Base-by-base conservation (phyloP, 1,140 invertebrate species). In the Lucilia cuprina region DNA sequence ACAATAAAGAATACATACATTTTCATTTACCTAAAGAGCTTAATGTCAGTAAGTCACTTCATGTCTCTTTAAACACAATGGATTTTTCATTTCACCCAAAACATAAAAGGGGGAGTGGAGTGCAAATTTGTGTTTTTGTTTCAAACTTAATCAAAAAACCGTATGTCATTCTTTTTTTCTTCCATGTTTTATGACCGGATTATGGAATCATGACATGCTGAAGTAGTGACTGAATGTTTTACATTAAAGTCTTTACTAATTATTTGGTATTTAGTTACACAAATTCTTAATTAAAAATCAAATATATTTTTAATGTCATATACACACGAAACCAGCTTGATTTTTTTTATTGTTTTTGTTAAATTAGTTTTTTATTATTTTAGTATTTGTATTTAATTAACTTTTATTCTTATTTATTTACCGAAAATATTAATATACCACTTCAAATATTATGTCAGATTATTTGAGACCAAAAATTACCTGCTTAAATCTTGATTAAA, bases 1-100 rank as follows among this genome's bases (percentile, higher is more conserved):
- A 70, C 19, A 21, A 70, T 8, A 21, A 70, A 8, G 5, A 19
- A 60, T 60, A 17, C 50, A 17, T 60, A 14, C 50, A 60, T 60
- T 60, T 60, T n/a, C 50, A 14, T 60, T 60, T 60, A 60, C 13
- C n/a, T 60, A 60, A 70, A 70, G 21, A 21, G 65, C 65, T 70
- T 70, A 70, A 70, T 70, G 65, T 70, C 65, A 70, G 65, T 70
- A 70, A 70, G 65, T 70, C 65, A 70, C 65, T 70, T 70, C 65
- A 70, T 21, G 5, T 21, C 65, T 70, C n/a, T 30, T n/a, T 30
- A 30, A 70, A 70, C 65, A 21, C 65, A 70, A 21, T 70, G 13
- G 55, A 19, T 55, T 21, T 70, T 70, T 70, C 65, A 21, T 21
- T 70, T 70, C 7, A 5, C 8, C 7, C 17, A 12, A 13, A 55